Base-by-base conservation (phyloP, 2,113 vertebrate genomes). In the Menidia beryllina region DNA sequence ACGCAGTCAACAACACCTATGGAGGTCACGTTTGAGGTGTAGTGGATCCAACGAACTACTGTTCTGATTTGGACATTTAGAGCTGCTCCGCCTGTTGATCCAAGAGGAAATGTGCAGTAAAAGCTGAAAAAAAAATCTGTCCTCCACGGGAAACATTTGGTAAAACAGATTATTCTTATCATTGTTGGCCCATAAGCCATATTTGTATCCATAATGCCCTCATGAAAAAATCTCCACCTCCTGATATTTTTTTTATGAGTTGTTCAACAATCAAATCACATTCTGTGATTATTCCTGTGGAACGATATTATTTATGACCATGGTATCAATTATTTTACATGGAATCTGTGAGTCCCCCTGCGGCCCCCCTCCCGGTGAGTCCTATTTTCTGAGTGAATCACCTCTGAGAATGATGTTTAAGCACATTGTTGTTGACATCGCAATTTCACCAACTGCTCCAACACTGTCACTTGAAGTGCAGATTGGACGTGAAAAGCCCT, bases 391-490 rank as follows among this genome's bases (percentile, higher is more conserved):
- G 77, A 76, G 71, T 79, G 77, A 84, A 76, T 74, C 45, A 66
- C 58, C 38, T 49, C 70, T 71, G 69, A 79, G 79, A 84, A 72
- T 87, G 81, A 89, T 79, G 79, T 85, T 71, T 53, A 75, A 77
- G 74, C 59, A 85, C 72, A 89, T 81, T 77, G 65, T 78, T 87
- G 80, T 87, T 90, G 91, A 92, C 89, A 91, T 63, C 30, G 47
- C 81, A 86, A 88, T 93, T 83, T 87, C 34, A 2, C 60, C 55
- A 54, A 72, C 83, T 76, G 79, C 60, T 58, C 64, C 75, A 84
- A 83, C 86, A 77, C 70, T 88, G 87, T 88, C 82, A 85, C 81
- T 90, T 87, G 84, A 89, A 89, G 86, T 86, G 74, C 81, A 82
- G 84, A 85, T 86, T 84, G 82, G 82, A 90, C 69, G 53, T 77